Percentiles rank a stretch among this genome's conserved stretches.
These are phyloP conservation scores for Syritta pipiens DNA, from an alignment of 2,888 invertebrate species.

Conservation along the genomic window DNA sequence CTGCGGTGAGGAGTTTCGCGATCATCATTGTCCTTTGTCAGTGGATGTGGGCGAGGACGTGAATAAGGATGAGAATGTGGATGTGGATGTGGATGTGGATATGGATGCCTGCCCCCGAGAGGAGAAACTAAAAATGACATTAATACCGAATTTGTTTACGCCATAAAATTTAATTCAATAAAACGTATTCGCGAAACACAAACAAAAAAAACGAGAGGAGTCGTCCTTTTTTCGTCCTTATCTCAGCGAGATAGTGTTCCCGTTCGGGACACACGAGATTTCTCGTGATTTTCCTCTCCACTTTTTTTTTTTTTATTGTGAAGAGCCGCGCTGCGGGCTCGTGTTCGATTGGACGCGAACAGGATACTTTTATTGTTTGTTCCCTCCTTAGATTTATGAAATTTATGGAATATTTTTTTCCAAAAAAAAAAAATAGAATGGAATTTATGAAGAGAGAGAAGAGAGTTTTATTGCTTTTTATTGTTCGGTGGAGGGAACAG, in stretches of 20 bases:
- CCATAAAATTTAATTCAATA: conserved; percentile 60
- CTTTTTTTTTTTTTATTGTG: conserved; percentile 7
- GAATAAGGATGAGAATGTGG: no score
- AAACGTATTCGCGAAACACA: conserved; percentile 16
- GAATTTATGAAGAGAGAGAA: conserved; percentile 35
- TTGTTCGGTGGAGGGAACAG: no score
- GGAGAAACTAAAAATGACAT: conserved; percentile 36
- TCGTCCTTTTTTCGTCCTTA: neutral
- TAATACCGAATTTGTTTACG: conserved; percentile 59
- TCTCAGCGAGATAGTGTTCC: neutral
- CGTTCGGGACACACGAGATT: neutral
- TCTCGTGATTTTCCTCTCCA: no score
- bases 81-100: no score
- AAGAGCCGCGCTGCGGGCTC: neutral
- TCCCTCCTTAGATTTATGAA: conserved; percentile 40
- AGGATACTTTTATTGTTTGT: conserved; percentile 43
- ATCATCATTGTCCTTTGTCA: no score
- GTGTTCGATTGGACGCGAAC: conserved; percentile 11
- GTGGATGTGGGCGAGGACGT: no score
- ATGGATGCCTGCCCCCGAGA: neutral
- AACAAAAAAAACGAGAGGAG: neutral
- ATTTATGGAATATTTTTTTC: conserved; percentile 62
- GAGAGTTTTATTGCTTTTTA: conserved; percentile 20
- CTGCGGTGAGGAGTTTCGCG: no score
- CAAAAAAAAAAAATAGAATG: no score